Base-by-base conservation (phyloP, 2,888 invertebrate genomes). In the Scelioninae gen. 2 region DNA sequence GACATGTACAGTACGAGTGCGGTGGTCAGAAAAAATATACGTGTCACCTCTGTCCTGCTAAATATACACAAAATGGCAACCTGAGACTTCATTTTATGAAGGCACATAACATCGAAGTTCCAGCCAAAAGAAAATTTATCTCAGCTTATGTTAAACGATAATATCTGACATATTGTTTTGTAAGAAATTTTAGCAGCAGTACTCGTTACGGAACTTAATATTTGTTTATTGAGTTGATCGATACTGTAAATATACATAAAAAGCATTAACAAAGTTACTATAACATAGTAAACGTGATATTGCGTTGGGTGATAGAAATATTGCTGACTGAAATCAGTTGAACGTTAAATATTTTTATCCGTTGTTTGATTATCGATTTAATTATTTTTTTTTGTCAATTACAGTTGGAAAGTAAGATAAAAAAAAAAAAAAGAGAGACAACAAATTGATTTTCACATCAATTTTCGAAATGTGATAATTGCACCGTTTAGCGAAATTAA, bases 61-160 rank as follows among this genome's bases (percentile, higher is more conserved):
- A 87, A 81, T 92, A 91, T 85, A 91, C 91, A 70, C 91, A 92
- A 87, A 91, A 91, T 86, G 91, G 91, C 84, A 90, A 79, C 18
- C 68, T 83, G 0, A 78, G 82, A 1, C 78, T 80, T 0, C 83
- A 83, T 37, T 73, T 82, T 1, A 39, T 78, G n/a, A 77, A 77
- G 18, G 77, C 73, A 2, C 82, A 83, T 72, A 76, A 79, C 10
- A 72, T 81, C 18, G 79, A 80, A 3, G 57, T 80, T 13, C 78
- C 79, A 0, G 79, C 81, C 0, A 79, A 79, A 35, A 74, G 71
- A 31, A 76, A 71, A n/a, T 64, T 68, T 15, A 48, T 65, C n/a
- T 70, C 65, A 6, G 50, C 61, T 25, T 65, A 45, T 15, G 70
- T 61, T 19, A 57, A 33, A 5, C 65, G 61, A 55, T 74, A 74